Conservation (phyloP, 2,113 vertebrate genomes). For the Okapia johnstoni region DNA sequence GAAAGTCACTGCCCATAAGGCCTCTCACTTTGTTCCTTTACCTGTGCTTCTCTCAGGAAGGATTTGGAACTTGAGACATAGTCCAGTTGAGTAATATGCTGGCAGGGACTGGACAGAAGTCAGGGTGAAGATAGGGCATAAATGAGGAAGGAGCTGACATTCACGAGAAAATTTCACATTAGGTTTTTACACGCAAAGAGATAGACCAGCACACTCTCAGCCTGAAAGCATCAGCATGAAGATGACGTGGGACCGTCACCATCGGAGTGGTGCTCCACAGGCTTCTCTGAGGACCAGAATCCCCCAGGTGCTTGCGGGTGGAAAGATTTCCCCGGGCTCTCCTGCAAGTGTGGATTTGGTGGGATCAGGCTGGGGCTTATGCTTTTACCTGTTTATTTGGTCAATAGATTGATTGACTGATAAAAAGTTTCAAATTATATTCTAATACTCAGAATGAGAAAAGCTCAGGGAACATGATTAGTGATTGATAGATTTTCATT, state of each 20-base stretch:
- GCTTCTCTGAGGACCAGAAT: not conserved
- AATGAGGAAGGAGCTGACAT: not conserved
- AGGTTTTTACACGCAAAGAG: not conserved
- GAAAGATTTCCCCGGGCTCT: not conserved
- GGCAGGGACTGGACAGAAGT: not conserved
- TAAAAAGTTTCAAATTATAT: not conserved
- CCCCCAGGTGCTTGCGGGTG: not conserved
- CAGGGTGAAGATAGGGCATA: not conserved
- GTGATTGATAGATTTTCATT: not conserved
- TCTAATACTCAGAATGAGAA: not conserved
- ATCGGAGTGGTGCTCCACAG: not conserved
- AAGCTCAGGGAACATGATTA: not conserved
- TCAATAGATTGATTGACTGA: not conserved
- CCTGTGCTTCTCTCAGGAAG: not conserved
- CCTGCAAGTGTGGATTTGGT: not conserved
- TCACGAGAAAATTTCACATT: not conserved
- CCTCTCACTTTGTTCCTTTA: not conserved
- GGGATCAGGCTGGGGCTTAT: not conserved
- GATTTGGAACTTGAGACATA: not conserved
- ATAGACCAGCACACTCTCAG: rapidly evolving
- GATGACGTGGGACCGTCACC: rapidly evolving
- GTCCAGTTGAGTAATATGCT: not conserved
- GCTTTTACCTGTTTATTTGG: not conserved
- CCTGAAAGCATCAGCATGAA: not conserved
- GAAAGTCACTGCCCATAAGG: not conserved